phyloP scores from a whole-genome alignment of 2,797 vertebrate species.

The Chelonia mydas region DNA sequence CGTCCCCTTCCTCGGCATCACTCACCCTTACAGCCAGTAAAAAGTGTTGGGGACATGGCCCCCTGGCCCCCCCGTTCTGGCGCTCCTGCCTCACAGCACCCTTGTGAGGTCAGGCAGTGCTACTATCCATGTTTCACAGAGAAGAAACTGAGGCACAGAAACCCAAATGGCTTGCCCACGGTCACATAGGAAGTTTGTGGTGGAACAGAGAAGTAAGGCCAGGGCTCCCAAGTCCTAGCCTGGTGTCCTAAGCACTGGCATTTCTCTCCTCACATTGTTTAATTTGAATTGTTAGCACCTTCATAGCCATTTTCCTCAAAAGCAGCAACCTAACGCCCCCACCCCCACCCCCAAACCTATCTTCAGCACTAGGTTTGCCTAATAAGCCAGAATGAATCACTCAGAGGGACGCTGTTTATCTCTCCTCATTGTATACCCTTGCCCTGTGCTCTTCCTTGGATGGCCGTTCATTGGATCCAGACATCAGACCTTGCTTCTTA shows the following conservation, averaged over 20 bases:
- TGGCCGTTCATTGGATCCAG: conserved; percentile 69
- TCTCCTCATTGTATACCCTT: conserved; percentile 19
- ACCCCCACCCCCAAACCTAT: not conserved
- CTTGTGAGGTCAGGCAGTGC: not conserved
- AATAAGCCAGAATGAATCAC: conserved; percentile 5
- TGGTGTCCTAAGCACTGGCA: not conserved
- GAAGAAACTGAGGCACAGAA: not conserved
- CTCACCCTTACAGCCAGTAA: no score
- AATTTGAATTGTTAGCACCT: not conserved
- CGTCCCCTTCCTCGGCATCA: no score
- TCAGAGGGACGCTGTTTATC: conserved; percentile 54
- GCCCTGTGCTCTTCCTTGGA: not conserved
- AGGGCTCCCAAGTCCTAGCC: not conserved
- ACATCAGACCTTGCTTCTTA: conserved; percentile 60
- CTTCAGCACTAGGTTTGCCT: conserved; percentile 4
- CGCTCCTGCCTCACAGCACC: not conserved
- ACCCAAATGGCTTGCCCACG: not conserved
- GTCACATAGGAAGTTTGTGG: not conserved
- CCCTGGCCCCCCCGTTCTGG: no score
- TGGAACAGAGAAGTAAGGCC: not conserved
- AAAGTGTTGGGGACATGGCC: no score
- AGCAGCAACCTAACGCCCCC: no score
- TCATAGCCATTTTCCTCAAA: not conserved
- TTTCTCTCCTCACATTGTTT: not conserved
- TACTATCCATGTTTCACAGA: not conserved